phyloP scores from a whole-genome alignment of 2,797 vertebrate species.

The Rhinogobio ventralis region DNA sequence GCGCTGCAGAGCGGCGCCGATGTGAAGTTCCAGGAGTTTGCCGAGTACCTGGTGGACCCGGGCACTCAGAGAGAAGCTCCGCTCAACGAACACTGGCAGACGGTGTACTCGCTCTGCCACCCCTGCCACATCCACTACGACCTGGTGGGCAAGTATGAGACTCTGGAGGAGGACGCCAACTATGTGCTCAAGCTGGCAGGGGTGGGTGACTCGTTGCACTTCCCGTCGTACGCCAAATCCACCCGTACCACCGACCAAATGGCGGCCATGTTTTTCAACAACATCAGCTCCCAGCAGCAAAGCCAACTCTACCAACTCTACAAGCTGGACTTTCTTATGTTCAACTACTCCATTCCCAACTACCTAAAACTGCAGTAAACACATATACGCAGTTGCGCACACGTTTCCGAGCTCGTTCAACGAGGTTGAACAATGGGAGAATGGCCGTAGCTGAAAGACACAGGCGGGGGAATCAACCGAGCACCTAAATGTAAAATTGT shows the following conservation, averaged over 20 bases:
- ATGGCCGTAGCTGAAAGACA: constrained; percentile 26
- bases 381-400: not conserved
- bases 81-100: constrained; percentile 98
- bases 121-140: constrained; percentile 98
- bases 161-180: constrained; percentile 93
- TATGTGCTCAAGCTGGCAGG: constrained; percentile 89
- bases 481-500: constrained; percentile 47
- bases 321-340: constrained; percentile 98
- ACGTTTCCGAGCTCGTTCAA: constrained; percentile 21
- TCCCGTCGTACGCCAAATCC: constrained; percentile 95
- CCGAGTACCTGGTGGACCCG: constrained; percentile 91
- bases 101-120: constrained; percentile 94
- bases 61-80: constrained; percentile 92
- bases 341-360: constrained; percentile 95
- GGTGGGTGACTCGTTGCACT: constrained; percentile 85
- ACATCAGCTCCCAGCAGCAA: constrained; percentile 93
- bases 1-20: constrained; percentile 87
- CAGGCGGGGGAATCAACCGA: constrained; percentile 44
- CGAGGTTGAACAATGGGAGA: constrained; percentile 14
- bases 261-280: constrained; percentile 97
- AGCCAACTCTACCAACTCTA: constrained; percentile 93
- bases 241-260: constrained; percentile 98
- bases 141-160: constrained; percentile 97
- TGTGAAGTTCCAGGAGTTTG: constrained; percentile 93
- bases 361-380: constrained; percentile 91